phyloP scores from a whole-genome alignment of 2,113 vertebrate genomes.

The Phylloscopus trochilus region DNA sequence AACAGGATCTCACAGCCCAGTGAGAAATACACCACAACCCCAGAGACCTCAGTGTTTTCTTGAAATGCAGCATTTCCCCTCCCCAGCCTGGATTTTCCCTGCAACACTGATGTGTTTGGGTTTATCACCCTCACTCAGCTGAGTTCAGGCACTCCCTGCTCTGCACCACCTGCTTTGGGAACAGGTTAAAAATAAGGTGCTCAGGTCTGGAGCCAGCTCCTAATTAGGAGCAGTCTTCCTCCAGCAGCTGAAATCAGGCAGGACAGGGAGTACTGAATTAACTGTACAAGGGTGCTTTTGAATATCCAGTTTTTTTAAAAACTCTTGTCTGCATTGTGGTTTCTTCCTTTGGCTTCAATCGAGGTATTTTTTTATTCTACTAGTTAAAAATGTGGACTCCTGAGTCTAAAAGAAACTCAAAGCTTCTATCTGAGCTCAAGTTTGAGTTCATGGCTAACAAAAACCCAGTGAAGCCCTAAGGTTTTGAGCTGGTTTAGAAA shows the following conservation, averaged over 20 bases:
- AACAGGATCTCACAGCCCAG: not conserved
- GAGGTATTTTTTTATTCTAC: not conserved
- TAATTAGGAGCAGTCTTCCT: not conserved
- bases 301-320: not conserved
- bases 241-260: not conserved
- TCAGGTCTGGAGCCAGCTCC: not conserved
- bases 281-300: accelerated
- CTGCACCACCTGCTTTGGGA: not conserved
- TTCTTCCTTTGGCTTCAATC: not conserved
- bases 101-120: accelerated
- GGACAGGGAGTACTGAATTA: not conserved
- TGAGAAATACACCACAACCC: not conserved
- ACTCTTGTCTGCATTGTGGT: not conserved
- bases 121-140: not conserved
- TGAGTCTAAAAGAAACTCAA: not conserved
- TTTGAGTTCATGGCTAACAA: not conserved
- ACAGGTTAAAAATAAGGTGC: not conserved
- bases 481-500: not conserved
- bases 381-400: not conserved
- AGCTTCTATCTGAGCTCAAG: not conserved
- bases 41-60: not conserved
- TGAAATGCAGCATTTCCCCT: not conserved
- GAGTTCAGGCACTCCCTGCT: not conserved
- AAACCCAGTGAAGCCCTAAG: not conserved
- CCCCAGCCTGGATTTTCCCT: not conserved